phyloP scores from a whole-genome alignment of 2,797 vertebrate genomes.

The Acomys russatus region DNA sequence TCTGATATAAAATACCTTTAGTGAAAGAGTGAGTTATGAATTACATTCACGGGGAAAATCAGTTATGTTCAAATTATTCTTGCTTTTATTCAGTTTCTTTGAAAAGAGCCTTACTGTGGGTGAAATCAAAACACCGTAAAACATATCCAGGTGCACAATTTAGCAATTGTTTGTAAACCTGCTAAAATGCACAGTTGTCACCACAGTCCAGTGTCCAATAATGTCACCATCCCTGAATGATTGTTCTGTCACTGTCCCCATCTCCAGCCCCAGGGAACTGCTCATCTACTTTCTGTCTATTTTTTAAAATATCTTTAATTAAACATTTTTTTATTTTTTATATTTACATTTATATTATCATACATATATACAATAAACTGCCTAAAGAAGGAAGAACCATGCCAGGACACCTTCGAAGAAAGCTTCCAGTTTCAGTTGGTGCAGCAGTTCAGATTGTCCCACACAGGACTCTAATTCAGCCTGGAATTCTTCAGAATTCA shows the following conservation, averaged over 20 bases:
- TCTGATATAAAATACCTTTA: background rate
- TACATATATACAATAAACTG: no score
- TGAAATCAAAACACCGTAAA: background rate
- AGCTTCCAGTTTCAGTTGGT: no score
- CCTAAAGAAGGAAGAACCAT: no score
- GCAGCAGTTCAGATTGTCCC: no score
- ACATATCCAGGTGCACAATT: background rate
- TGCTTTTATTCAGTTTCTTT: background rate
- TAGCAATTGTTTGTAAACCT: background rate
- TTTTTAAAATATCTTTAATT: no score
- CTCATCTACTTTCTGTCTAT: background rate
- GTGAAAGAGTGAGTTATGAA: background rate
- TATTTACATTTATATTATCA: no score
- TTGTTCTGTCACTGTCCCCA: background rate
- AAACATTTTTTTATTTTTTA: no score
- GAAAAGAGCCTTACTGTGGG: background rate
- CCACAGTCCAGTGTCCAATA: background rate
- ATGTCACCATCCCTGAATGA: background rate
- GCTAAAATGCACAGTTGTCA: background rate
- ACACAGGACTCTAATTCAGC: no score
- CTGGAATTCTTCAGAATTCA: no score
- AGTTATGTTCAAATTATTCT: constrained; percentile 7
- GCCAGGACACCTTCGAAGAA: no score
- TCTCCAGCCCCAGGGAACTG: background rate
- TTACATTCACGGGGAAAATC: background rate